Percentiles rank a stretch among this genome's conserved stretches.
Evolutionary conservation across 2,797 vertebrate genomes (phyloP).

Genomic region (Amniataba percoides): DNA sequence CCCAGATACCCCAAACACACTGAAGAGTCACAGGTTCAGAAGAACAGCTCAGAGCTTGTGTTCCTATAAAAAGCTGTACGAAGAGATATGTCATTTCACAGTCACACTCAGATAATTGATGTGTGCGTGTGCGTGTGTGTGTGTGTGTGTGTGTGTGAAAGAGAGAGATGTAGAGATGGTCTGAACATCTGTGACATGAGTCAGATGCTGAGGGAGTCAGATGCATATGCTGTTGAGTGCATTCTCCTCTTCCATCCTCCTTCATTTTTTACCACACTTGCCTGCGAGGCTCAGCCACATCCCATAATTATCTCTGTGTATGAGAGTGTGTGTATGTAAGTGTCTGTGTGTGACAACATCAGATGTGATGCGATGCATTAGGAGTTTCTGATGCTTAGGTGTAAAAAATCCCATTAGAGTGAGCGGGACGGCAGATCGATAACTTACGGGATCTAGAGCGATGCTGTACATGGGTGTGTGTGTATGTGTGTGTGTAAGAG

Average conservation of each 20-base stretch:
- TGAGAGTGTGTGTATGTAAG: slow-evolving; percentile 15
- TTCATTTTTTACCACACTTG: slow-evolving; percentile 81
- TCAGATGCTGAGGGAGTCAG: slow-evolving; percentile 67
- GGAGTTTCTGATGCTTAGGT: slow-evolving; percentile 76
- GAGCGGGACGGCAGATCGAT: slow-evolving; percentile 84
- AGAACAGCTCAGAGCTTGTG: background rate
- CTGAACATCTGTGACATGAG: slow-evolving; percentile 73
- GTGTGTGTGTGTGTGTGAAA: slow-evolving; percentile 33
- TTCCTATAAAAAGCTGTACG: slow-evolving; percentile 13
- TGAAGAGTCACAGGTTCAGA: background rate
- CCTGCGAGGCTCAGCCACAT: slow-evolving; percentile 67
- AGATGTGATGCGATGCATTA: slow-evolving; percentile 71
- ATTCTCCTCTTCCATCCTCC: slow-evolving; percentile 71
- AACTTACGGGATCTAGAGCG: slow-evolving; percentile 86
- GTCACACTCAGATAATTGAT: slow-evolving; percentile 13
- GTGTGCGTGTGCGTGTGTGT: slow-evolving; percentile 24
- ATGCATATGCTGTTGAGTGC: slow-evolving; percentile 72
- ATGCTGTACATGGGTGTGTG: slow-evolving; percentile 64
- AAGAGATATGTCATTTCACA: slow-evolving; percentile 36
- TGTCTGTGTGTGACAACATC: slow-evolving; percentile 35
- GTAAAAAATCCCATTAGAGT: slow-evolving; percentile 87
- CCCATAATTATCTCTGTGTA: slow-evolving; percentile 55
- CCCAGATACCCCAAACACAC: background rate
- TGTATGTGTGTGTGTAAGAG: slow-evolving; percentile 20
- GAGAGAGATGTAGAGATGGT: slow-evolving; percentile 34